These are phyloP conservation scores for Yponomeuta sedellus DNA, from an alignment of 2,888 invertebrate genomes.

Conservation along the genomic window DNA sequence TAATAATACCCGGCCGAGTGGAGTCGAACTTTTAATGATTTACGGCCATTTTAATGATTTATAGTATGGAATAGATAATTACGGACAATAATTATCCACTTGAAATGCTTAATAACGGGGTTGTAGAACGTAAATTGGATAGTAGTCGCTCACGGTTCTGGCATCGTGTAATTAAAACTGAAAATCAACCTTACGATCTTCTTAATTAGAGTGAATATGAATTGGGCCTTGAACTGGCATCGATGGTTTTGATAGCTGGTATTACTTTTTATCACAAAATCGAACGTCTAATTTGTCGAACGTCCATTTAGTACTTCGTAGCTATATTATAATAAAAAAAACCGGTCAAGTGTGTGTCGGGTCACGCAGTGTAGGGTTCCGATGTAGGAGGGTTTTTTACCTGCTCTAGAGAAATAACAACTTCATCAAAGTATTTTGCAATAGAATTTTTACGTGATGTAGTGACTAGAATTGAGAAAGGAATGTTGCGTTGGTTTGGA, in stretches of 20 bases:
- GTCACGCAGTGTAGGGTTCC: too few relatives aligned
- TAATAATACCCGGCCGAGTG: not conserved
- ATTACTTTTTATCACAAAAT: too few relatives aligned
- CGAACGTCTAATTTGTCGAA: not conserved
- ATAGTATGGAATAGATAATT: conserved; percentile 11
- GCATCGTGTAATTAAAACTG: not conserved
- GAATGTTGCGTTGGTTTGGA: too few relatives aligned
- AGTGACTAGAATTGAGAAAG: too few relatives aligned
- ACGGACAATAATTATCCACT: conserved; percentile 4
- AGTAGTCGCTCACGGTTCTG: conserved; percentile 2
- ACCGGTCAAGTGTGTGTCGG: too few relatives aligned
- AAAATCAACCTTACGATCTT: not conserved
- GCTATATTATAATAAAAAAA: too few relatives aligned
- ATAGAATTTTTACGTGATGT: too few relatives aligned
- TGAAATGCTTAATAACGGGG: not conserved
- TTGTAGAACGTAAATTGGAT: conserved; percentile 4
- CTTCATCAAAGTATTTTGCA: too few relatives aligned
- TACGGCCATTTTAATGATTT: conserved; percentile 9
- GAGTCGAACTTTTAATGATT: conserved; percentile 3
- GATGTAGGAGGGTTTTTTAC: too few relatives aligned
- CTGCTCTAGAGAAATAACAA: too few relatives aligned
- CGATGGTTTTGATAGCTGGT: too few relatives aligned
- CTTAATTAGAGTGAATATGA: not conserved
- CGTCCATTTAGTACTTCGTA: not conserved
- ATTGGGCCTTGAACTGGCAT: not conserved